A percentile compares a stretch with the other conserved stretches of the same genome.
Conservation (phyloP, 53 echinoderm and acorn worm genomes). For the Astropecten irregularis region DNA sequence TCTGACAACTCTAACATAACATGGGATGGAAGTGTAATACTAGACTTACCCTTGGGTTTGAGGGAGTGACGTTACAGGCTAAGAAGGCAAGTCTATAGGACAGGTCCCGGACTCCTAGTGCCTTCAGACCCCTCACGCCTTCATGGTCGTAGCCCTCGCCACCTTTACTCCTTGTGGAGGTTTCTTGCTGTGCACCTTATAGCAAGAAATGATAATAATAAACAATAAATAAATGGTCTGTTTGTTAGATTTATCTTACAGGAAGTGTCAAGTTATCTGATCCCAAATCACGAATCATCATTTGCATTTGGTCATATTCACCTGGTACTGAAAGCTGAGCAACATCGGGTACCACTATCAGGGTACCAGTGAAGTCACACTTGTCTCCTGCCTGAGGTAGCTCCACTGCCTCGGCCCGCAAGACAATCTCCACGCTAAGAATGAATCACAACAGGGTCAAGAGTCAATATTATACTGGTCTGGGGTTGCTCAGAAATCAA, state of each 20-base stretch:
- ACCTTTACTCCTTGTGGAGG: conserved; percentile 74
- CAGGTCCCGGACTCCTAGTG: conserved; percentile 90
- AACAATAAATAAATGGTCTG: too few relatives aligned
- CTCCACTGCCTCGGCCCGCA: conserved; percentile 96
- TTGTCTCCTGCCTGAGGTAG: conserved; percentile 98
- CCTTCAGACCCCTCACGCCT: conserved; percentile 90
- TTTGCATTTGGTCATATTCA: conserved; percentile 16
- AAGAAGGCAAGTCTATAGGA: conserved; percentile 94
- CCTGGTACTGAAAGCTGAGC: conserved; percentile 92
- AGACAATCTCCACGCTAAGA: conserved; percentile 84
- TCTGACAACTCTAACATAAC: too few relatives aligned
- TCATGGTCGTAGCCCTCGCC: conserved; percentile 83
- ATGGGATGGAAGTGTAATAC: too few relatives aligned
- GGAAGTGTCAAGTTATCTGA: too few relatives aligned
- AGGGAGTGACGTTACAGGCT: conserved; percentile 87
- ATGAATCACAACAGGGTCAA: not conserved
- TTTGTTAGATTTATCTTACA: too few relatives aligned
- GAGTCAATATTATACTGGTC: too few relatives aligned
- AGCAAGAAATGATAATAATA: too few relatives aligned
- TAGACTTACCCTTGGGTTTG: conserved; percentile 89
- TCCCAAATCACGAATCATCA: too few relatives aligned
- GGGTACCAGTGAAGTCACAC: conserved; percentile 99
- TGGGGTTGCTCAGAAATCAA: too few relatives aligned
- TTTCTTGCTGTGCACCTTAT: conserved; percentile 87
- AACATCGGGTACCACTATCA: conserved; percentile 98